phyloP scores from a whole-genome alignment of 2,113 vertebrate genomes.

The Bostrychus sinensis region DNA sequence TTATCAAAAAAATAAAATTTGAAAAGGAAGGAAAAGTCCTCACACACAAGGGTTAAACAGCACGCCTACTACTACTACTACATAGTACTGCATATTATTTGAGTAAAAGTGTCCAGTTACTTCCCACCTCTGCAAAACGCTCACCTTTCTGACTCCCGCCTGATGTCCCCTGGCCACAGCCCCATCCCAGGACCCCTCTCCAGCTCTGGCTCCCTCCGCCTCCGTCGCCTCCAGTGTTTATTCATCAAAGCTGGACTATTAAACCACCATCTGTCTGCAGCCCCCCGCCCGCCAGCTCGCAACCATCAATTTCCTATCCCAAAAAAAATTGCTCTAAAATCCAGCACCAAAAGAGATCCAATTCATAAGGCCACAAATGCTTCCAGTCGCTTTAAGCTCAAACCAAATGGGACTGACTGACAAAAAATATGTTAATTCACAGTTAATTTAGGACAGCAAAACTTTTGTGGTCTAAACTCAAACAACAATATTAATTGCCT shows the following conservation, averaged over 20 bases:
- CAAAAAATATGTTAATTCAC: too few relatives aligned
- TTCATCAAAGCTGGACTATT: slow-evolving; percentile 31
- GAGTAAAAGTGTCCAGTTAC: too few relatives aligned
- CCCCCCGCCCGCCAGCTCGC: neutral
- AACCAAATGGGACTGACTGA: too few relatives aligned
- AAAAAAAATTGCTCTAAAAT: slow-evolving; percentile 36
- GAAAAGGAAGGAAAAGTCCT: too few relatives aligned
- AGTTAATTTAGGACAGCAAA: neutral
- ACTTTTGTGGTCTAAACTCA: too few relatives aligned
- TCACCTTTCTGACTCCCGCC: slow-evolving; percentile 23
- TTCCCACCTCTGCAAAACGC: too few relatives aligned
- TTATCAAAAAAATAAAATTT: too few relatives aligned
- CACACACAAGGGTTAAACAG: too few relatives aligned
- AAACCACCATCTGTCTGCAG: slow-evolving; percentile 37
- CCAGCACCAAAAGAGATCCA: slow-evolving; percentile 20
- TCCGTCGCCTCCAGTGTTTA: slow-evolving; percentile 19
- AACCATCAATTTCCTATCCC: slow-evolving; percentile 1
- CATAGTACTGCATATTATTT: too few relatives aligned
- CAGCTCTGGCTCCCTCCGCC: neutral
- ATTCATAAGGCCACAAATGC: slow-evolving; percentile 1
- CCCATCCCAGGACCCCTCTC: neutral
- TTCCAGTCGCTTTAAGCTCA: too few relatives aligned
- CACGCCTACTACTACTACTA: too few relatives aligned
- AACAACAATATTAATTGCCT: neutral
- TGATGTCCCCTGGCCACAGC: neutral